These are phyloP conservation scores for Ctenoplectra terminalis DNA, from an alignment of 1,140 invertebrate species.

Conservation along the genomic window DNA sequence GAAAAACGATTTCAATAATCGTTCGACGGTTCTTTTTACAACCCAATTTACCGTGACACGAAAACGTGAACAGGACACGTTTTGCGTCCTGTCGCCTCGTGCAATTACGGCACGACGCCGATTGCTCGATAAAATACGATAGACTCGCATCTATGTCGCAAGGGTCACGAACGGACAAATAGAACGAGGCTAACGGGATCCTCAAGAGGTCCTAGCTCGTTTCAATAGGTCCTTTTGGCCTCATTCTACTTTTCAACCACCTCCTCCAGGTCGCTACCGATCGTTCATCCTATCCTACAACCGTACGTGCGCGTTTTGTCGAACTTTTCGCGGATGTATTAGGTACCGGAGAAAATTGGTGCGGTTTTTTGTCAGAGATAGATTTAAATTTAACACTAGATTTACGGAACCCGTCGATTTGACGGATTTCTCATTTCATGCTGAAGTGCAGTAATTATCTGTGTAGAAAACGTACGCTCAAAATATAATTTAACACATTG, in stretches of 20 bases:
- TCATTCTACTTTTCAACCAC: constrained; percentile 30
- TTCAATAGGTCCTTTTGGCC: constrained; percentile 41
- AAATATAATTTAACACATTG: too few relatives aligned
- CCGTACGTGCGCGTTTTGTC: constrained; percentile 13
- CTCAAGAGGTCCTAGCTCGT: constrained; percentile 48
- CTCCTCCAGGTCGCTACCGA: not conserved
- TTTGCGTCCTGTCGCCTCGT: not conserved
- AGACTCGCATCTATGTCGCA: constrained; percentile 33
- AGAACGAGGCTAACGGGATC: constrained; percentile 54
- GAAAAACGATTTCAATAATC: constrained; percentile 22
- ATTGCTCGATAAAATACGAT: constrained; percentile 54
- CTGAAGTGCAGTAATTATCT: too few relatives aligned
- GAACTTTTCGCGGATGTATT: too few relatives aligned
- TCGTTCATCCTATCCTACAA: constrained; percentile 8
- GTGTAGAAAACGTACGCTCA: too few relatives aligned
- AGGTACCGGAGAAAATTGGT: too few relatives aligned
- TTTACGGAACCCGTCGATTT: too few relatives aligned
- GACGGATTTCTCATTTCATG: too few relatives aligned
- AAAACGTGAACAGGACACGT: not conserved
- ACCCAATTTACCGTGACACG: constrained; percentile 1
- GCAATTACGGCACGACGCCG: constrained; percentile 41
- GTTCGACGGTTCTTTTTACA: not conserved
- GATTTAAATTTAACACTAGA: too few relatives aligned
- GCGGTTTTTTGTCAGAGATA: too few relatives aligned
- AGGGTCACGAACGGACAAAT: constrained; percentile 51